A percentile compares a stretch with the other conserved stretches of the same genome.
Evolutionary conservation across 2,888 invertebrate species (phyloP).

Genomic region (Phytoseiulus persimilis): DNA sequence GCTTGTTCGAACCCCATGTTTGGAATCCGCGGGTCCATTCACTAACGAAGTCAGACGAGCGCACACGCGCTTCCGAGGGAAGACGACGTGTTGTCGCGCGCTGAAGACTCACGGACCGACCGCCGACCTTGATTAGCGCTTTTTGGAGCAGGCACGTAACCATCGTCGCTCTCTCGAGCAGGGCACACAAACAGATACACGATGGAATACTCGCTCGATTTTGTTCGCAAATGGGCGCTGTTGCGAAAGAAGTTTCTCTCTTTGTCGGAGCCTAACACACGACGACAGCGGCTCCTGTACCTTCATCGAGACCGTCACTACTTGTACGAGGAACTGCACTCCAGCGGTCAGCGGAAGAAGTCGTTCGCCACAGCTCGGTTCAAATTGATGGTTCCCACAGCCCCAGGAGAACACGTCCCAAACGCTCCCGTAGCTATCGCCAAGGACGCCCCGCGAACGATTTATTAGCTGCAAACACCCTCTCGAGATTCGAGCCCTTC

Average conservation of each 20-base stretch:
- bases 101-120: not conserved
- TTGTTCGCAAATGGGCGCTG: too few species aligned
- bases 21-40: not conserved
- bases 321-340: not conserved
- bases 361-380: not conserved
- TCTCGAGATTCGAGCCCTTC: not conserved
- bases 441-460: not conserved
- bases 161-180: not conserved
- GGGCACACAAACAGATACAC: not conserved
- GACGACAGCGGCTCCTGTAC: too few species aligned
- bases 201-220: too few species aligned
- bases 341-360: not conserved
- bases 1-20: not conserved
- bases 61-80: not conserved
- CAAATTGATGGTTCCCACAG: not conserved
- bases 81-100: not conserved
- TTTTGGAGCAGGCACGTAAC: not conserved
- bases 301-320: too few species aligned
- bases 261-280: too few species aligned
- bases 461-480: not conserved
- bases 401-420: not conserved
- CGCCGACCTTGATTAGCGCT: not conserved
- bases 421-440: not conserved
- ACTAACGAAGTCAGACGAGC: not conserved
- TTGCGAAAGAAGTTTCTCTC: too few species aligned